These are phyloP conservation scores for Ceratosolen fusciceps DNA, from an alignment of 1,140 invertebrate species.

Conservation along the genomic window DNA sequence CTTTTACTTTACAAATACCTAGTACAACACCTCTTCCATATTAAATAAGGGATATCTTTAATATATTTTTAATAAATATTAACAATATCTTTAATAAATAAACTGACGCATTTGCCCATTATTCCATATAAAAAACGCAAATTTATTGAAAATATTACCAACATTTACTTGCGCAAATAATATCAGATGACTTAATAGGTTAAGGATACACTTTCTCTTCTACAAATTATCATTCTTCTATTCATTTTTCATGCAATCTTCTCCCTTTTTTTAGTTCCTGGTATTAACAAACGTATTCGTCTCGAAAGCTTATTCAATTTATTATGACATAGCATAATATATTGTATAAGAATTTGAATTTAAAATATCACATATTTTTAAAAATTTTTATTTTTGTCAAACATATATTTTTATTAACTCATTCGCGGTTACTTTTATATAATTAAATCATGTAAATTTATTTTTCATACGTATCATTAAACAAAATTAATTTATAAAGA, in stretches of 20 bases:
- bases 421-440: too few species aligned
- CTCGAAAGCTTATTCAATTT: not conserved
- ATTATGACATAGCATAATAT: constrained; percentile 31
- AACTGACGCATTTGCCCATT: constrained; percentile 32
- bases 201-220: constrained; percentile 43
- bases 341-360: too few species aligned
- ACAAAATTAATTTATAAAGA: too few species aligned
- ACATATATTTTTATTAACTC: too few species aligned
- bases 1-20: not conserved
- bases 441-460: too few species aligned
- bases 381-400: too few species aligned
- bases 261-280: too few species aligned
- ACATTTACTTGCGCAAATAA: constrained; percentile 47
- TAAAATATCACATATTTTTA: too few species aligned
- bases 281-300: not conserved
- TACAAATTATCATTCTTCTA: constrained; percentile 30
- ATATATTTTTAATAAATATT: too few species aligned
- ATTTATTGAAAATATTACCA: constrained; percentile 21
- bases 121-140: too few species aligned
- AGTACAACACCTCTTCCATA: constrained; percentile 37
- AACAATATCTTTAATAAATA: not conserved
- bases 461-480: too few species aligned
- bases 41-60: constrained; percentile 29
- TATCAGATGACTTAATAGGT: constrained; percentile 45
- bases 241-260: not conserved